Evolutionary conservation across 1,140 invertebrate species (phyloP).

Genomic region (Mizuhopecten yessoensis): DNA sequence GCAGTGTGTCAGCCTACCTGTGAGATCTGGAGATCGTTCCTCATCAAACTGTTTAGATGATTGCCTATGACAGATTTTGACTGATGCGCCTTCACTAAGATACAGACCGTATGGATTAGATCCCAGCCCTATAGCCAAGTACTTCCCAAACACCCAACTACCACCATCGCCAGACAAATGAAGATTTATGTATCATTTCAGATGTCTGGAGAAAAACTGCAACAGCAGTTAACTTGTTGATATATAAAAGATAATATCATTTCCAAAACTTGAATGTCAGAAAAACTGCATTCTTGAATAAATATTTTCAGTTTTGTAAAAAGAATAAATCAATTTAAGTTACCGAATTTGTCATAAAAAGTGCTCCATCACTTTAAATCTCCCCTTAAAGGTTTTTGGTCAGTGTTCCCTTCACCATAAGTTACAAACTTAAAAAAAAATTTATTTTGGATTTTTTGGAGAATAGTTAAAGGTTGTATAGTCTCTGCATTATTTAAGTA

Average conservation of each 20-base stretch:
- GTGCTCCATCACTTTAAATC: too few relatives aligned
- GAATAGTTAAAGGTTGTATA: too few relatives aligned
- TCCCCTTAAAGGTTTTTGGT: too few relatives aligned
- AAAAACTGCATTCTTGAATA: neutral
- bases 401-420: too few relatives aligned
- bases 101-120: neutral
- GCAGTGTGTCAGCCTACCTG: neutral
- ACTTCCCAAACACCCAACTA: neutral
- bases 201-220: neutral
- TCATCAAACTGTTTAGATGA: neutral
- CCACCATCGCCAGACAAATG: neutral
- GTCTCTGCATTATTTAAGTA: too few relatives aligned
- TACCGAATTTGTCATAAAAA: neutral
- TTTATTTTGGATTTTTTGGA: too few relatives aligned
- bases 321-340: neutral
- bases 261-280: neutral
- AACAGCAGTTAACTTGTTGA: neutral
- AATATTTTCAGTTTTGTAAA: neutral
- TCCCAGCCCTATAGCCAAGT: neutral
- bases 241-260: neutral
- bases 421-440: too few relatives aligned
- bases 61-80: conserved; percentile 38
- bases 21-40: neutral
- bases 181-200: neutral
- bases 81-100: neutral